Evolutionary conservation across 2,113 vertebrate genomes (phyloP).

Genomic region (Catharus minimus): DNA sequence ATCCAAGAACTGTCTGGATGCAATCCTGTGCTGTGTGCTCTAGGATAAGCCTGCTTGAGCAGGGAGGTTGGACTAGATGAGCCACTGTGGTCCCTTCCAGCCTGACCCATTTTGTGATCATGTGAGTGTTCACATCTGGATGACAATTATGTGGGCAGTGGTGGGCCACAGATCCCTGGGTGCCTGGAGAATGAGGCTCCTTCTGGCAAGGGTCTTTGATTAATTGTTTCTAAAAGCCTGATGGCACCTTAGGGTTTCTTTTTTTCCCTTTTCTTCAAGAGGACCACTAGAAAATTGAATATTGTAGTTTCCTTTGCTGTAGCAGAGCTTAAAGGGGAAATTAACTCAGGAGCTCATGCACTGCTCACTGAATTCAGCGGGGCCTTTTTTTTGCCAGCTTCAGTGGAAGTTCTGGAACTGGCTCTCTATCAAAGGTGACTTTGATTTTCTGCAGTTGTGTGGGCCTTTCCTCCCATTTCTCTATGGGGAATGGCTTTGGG

Average conservation of each 20-base stretch:
- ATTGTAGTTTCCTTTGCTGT: not conserved
- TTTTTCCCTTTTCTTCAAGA: not conserved
- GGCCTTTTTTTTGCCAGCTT: not conserved
- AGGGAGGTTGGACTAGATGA: not conserved
- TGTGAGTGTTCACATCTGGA: not conserved
- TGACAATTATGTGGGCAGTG: rapidly evolving
- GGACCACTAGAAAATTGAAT: not conserved
- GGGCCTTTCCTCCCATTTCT: not conserved
- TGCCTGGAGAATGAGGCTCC: not conserved
- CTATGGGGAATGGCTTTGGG: not conserved
- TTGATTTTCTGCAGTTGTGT: not conserved
- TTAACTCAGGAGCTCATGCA: not conserved
- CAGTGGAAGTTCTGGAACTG: not conserved
- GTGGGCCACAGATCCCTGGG: not conserved
- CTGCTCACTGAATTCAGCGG: not conserved
- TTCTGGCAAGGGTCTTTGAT: not conserved
- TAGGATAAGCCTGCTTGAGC: not conserved
- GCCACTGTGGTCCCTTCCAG: not conserved
- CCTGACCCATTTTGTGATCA: not conserved
- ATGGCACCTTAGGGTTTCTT: not conserved
- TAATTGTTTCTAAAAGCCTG: not conserved
- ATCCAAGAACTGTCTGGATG: not conserved
- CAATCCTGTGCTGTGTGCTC: not conserved
- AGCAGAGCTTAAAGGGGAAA: not conserved
- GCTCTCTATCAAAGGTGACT: not conserved